These are phyloP conservation scores for Antrozous pallidus DNA, from an alignment of 2,797 vertebrate species.

Conservation along the genomic window DNA sequence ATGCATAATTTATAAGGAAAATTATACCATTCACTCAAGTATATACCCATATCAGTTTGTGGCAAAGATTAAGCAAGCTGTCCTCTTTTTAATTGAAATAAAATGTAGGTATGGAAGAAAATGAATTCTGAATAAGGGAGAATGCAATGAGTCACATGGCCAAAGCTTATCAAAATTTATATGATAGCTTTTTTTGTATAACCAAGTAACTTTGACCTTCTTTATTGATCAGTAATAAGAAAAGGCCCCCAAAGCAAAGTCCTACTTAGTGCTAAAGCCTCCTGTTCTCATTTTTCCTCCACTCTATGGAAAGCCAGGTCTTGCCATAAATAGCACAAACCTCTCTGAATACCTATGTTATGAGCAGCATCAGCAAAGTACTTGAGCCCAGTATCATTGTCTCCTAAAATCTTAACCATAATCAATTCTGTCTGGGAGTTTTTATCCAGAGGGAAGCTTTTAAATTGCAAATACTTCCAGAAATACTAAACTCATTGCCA, in stretches of 20 bases:
- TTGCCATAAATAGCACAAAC: not conserved
- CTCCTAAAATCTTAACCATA: not conserved
- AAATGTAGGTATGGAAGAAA: constrained; percentile 79
- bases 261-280: not conserved
- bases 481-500: not conserved
- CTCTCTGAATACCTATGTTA: not conserved
- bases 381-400: not conserved
- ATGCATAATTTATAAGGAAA: constrained; percentile 87
- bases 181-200: constrained; percentile 56
- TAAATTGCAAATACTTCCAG: not conserved
- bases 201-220: constrained; percentile 72
- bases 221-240: constrained; percentile 49
- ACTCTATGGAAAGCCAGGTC: not conserved
- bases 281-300: not conserved
- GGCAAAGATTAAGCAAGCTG: constrained; percentile 84
- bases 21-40: constrained; percentile 84
- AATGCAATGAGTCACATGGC: constrained; percentile 62
- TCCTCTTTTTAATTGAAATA: constrained; percentile 85
- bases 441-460: not conserved
- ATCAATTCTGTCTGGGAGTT: not conserved
- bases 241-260: not conserved
- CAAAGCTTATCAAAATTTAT: constrained; percentile 61
- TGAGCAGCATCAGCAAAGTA: not conserved
- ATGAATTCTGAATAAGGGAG: constrained; percentile 74
- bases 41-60: constrained; percentile 81